Evolutionary conservation across 2,113 vertebrate species (phyloP).

Genomic region (Eupsittula cactorum): DNA sequence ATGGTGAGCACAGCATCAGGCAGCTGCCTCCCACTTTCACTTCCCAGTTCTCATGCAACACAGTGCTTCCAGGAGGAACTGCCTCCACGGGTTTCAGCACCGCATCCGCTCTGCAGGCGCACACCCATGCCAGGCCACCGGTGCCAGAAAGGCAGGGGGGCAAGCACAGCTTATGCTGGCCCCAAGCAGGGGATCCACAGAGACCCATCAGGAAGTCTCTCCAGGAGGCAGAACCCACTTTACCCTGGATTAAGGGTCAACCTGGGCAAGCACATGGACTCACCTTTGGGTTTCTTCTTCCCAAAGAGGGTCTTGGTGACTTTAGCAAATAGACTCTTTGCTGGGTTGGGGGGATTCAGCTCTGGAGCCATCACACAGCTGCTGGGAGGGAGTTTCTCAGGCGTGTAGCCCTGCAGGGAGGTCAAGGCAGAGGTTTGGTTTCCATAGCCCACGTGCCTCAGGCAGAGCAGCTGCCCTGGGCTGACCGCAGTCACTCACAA

Average conservation of each 20-base stretch:
- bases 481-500: slow-evolving; percentile 1
- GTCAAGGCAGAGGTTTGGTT: neutral
- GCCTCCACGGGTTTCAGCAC: neutral
- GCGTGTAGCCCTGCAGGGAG: slow-evolving; percentile 87
- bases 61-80: slow-evolving; percentile 44
- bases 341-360: slow-evolving; percentile 89
- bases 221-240: neutral
- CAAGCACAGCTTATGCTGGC: neutral
- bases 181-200: neutral
- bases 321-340: slow-evolving; percentile 93
- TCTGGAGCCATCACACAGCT: slow-evolving; percentile 93
- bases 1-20: neutral
- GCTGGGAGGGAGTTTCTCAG: slow-evolving; percentile 90
- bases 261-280: neutral
- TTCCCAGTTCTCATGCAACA: slow-evolving; percentile 57
- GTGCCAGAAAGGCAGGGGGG: neutral
- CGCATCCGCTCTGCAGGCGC: neutral
- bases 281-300: slow-evolving; percentile 90
- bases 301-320: slow-evolving; percentile 95
- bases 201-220: neutral
- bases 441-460: neutral
- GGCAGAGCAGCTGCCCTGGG: neutral
- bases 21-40: slow-evolving; percentile 47
- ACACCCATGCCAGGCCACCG: neutral
- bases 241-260: neutral